Base-by-base conservation (phyloP, 2,888 invertebrate genomes). In the Conops quadrifasciatus region DNA sequence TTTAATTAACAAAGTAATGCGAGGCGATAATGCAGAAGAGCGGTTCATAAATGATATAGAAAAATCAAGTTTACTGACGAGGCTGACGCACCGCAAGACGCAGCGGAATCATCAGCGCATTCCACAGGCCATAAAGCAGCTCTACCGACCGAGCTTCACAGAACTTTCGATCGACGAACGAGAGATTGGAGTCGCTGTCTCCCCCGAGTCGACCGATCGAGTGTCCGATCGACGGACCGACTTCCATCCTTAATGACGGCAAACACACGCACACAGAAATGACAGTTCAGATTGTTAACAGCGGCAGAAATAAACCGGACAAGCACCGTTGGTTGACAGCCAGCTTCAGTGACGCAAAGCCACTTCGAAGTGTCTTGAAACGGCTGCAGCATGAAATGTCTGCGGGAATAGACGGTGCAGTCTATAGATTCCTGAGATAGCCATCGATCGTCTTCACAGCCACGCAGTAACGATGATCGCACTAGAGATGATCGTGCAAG, bases 1-100 rank as follows among this genome's bases (percentile, higher is more conserved):
- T 7, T 69, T 71, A 73, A 73, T 73, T 73, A 73, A 71, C 68
- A 73, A 69, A 71, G 66, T 69, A 66, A 30, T 71, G 51, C 60
- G 60, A n/a, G n/a, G n/a, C n/a, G n/a, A n/a, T n/a, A n/a, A n/a
- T n/a, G n/a, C n/a, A n/a, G n/a, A n/a, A n/a, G n/a, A n/a, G n/a
- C n/a, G n/a, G n/a, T n/a, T n/a, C n/a, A n/a, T n/a, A n/a, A n/a
- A n/a, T 43, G 45, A 43, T 11, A 43, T 13, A 70, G 59, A 45
- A 53, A 66, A 64, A 64, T 19, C 45, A 43, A 21, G 43, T 26
- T 47, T 11, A 19, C n/a, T 28, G 30, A 64, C 21, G 49, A 64
- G n/a, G 19, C 65, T 26, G 19, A 30, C 19, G 11, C 36, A 65
- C 16, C n/a, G 2, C 45, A 43, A 45, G 49, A 28, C 26, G n/a